Evolutionary conservation across 2,888 invertebrate species (phyloP), one percentile per base, ranked within the genome.

Genomic region (Theretra japonica): DNA sequence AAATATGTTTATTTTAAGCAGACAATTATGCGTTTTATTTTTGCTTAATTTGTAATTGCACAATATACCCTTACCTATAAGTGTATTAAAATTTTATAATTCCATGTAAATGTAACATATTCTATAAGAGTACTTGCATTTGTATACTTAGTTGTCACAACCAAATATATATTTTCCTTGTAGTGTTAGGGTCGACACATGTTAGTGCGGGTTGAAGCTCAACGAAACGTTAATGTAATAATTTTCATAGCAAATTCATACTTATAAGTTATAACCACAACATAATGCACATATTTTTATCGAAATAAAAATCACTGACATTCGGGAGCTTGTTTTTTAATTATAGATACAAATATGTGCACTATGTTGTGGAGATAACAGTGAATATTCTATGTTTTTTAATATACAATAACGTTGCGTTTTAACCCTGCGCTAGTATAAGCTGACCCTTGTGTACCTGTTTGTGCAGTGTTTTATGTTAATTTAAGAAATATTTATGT

Each of bases 101-200:
- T 23, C 23, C 21, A n/a, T 60, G 7, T 60, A 30, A 30, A n/a
- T n/a, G 17, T 30, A 60, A 33, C 0, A 33, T 60, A 60, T 33
- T 60, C 53, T 33, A 17, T 60, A 41, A 65, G 62, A 21, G 41
- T 41, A 41, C 59, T 65, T 65, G 65, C 65, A 30, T 59, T 59
- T 59, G 30, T 59, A 25, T 19, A 23, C 58, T 48, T 48, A 48
- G 53, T n/a, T 53, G n/a, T 41, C 15, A 41, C 15, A 11, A 53
- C n/a, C 53, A 53, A 50, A 19, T n/a, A 53, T 53, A 53, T 53
- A 53, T 53, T 53, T 53, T 53, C 53, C 15, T 41, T 41, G 11
- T 41, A 41, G 41, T 41, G 41, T 53, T 53, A 19, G 28, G 28
- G 28, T 28, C 28, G 28, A 28, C 28, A n/a, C 17, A 19, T 53